Conservation (phyloP, 2,113 vertebrate species). For the Canis aureus region DNA sequence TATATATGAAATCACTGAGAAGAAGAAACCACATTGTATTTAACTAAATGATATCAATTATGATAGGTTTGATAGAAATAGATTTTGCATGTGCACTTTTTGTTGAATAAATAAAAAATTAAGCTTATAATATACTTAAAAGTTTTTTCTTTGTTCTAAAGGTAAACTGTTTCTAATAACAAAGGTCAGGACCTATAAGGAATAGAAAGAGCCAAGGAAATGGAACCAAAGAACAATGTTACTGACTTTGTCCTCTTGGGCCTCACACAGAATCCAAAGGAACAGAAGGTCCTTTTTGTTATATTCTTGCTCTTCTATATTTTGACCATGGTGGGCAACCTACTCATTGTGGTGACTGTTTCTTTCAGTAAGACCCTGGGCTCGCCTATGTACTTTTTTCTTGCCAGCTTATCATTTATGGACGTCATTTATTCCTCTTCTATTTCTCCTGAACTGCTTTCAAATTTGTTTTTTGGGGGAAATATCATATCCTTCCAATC, state of each 20-base stretch:
- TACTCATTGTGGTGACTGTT: conserved; percentile 59
- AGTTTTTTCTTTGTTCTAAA: background rate
- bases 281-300: conserved; percentile 33
- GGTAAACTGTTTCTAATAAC: background rate
- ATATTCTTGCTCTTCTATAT: conserved; percentile 58
- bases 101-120: background rate
- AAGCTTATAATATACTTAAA: background rate
- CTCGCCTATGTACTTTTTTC: conserved; percentile 71
- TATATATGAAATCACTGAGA: background rate
- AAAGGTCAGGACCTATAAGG: background rate
- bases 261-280: conserved; percentile 57
- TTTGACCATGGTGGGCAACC: conserved; percentile 56
- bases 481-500: background rate
- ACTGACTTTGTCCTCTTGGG: conserved; percentile 77
- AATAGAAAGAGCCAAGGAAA: background rate
- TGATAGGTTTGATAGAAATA: background rate
- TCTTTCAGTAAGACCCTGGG: conserved; percentile 29
- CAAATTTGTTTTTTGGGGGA: conserved; percentile 44
- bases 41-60: background rate
- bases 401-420: conserved; percentile 62
- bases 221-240: conserved; percentile 54
- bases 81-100: background rate
- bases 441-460: conserved; percentile 50
- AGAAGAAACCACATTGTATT: too few species aligned
- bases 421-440: conserved; percentile 26